Percentiles rank a stretch among this genome's conserved stretches.
These are phyloP conservation scores for Lepidurus arcticus DNA, from an alignment of 1,140 invertebrate species.

Conservation along the genomic window DNA sequence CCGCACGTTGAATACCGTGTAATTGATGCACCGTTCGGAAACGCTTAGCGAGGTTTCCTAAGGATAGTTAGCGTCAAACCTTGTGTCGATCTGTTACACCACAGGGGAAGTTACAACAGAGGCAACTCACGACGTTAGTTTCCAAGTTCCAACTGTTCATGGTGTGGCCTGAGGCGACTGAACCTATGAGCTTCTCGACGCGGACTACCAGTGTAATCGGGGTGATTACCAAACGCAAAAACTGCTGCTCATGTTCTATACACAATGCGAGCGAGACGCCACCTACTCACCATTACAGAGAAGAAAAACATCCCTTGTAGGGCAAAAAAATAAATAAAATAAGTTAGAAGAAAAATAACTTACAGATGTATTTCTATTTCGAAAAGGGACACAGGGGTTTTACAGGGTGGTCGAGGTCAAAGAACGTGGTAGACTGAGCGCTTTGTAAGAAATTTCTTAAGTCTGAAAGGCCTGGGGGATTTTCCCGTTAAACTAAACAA, in stretches of 20 bases:
- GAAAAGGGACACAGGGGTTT: not conserved
- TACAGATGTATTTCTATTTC: not conserved
- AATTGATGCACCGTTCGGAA: too few species aligned
- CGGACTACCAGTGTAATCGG: not conserved
- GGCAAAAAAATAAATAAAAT: not conserved
- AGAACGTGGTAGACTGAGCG: too few species aligned
- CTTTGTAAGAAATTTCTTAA: too few species aligned
- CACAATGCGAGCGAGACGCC: not conserved
- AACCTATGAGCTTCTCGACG: not conserved
- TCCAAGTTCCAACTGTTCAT: not conserved
- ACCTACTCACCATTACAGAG: not conserved
- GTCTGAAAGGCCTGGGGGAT: too few species aligned
- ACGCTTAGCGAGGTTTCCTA: too few species aligned
- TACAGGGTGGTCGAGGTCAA: too few species aligned
- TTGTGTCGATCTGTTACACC: too few species aligned
- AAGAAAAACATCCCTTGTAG: not conserved
- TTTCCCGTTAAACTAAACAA: too few species aligned
- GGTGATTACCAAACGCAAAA: not conserved
- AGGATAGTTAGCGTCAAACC: too few species aligned
- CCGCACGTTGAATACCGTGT: too few species aligned
- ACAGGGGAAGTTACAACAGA: not conserved
- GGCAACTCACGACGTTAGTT: not conserved
- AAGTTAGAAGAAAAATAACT: not conserved
- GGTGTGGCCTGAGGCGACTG: not conserved
- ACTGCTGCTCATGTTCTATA: slow-evolving; percentile 18